Conservation (phyloP, 2,888 invertebrate genomes). For the Coleophora flavipennella region DNA sequence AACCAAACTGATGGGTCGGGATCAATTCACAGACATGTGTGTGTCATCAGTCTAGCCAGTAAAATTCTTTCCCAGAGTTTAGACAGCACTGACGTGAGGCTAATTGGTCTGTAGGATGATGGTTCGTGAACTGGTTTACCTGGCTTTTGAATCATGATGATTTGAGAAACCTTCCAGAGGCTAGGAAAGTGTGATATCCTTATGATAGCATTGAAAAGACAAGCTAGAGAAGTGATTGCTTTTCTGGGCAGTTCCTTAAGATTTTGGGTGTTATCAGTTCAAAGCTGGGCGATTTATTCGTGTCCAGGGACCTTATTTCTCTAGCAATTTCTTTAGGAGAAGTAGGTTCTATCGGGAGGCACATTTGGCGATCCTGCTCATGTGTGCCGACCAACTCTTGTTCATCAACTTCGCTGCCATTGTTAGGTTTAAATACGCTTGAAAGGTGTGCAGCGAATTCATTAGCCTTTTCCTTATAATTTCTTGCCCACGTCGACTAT, state of each 20-base stretch:
- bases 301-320: conserved; percentile 1
- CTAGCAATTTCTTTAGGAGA: conserved; percentile 3
- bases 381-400: not conserved
- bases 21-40: no score
- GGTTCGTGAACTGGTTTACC: no score
- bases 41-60: no score
- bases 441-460: conserved; percentile 1
- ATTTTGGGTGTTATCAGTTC: conserved; percentile 9
- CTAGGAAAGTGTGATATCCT: conserved; percentile 6
- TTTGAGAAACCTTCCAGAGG: no score
- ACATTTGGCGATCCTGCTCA: not conserved
- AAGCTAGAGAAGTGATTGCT: conserved; percentile 5
- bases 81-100: no score
- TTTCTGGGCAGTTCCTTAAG: conserved; percentile 12
- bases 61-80: no score
- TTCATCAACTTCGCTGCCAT: not conserved
- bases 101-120: no score
- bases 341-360: not conserved
- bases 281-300: conserved; percentile 10
- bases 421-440: conserved; percentile 2
- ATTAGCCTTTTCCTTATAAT: conserved; percentile 2
- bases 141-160: no score
- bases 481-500: conserved; percentile 1
- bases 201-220: conserved; percentile 12
- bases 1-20: no score